Evolutionary conservation across 2,888 invertebrate genomes (phyloP).

Genomic region (Diploptera punctata): DNA sequence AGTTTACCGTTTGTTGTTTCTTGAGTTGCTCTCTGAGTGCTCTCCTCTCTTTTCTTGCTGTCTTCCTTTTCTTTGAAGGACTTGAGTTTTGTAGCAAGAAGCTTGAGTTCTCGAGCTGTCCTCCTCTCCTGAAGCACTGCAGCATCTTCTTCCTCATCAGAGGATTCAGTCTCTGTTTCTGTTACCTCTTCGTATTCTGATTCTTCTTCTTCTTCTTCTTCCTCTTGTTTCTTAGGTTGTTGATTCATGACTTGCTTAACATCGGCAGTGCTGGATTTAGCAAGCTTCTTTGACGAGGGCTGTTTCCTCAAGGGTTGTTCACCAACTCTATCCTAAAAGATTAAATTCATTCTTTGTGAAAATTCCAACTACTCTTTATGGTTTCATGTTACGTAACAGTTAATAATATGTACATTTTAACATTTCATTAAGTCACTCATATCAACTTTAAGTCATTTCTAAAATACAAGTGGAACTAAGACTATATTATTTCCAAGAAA

Average conservation of each 20-base stretch:
- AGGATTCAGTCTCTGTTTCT: conserved; percentile 67
- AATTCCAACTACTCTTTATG: too few relatives aligned
- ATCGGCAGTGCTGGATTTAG: not conserved
- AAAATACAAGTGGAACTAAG: too few relatives aligned
- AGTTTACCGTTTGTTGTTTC: conserved; percentile 59
- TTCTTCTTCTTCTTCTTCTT: conserved; percentile 59
- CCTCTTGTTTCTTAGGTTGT: conserved; percentile 49
- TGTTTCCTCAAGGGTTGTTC: conserved; percentile 46
- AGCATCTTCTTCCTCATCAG: conserved; percentile 43
- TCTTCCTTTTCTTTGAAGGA: conserved; percentile 47
- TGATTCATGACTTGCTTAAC: not conserved
- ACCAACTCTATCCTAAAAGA: conserved; percentile 14
- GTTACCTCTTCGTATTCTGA: conserved; percentile 68
- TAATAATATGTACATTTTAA: too few relatives aligned
- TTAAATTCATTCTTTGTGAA: too few relatives aligned
- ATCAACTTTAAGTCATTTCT: too few relatives aligned
- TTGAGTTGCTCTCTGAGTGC: conserved; percentile 81
- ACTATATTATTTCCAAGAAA: too few relatives aligned
- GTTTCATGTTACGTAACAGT: too few relatives aligned
- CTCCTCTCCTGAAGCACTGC: conserved; percentile 59
- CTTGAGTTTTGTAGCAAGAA: conserved; percentile 61
- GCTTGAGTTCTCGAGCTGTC: conserved; percentile 72
- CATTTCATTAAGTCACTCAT: too few relatives aligned
- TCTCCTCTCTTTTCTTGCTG: conserved; percentile 77
- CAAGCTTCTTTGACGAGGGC: conserved; percentile 47